phyloP scores from a whole-genome alignment of 2,888 invertebrate species.

The Gisinianus flammeolus region DNA sequence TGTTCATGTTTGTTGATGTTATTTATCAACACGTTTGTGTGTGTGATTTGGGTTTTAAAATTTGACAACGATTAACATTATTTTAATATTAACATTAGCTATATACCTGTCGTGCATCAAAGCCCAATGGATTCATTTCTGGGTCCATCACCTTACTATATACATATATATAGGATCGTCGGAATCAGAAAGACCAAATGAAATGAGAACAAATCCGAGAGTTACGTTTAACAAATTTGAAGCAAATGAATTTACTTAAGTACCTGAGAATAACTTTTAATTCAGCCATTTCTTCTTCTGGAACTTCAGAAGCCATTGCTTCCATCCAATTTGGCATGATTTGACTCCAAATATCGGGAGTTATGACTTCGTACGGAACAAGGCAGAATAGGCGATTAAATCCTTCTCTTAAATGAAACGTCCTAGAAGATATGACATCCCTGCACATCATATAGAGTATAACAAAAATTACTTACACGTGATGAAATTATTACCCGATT shows the following conservation, averaged over 20 bases:
- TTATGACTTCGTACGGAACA: conserved; percentile 97
- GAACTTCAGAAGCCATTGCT: conserved; percentile 90
- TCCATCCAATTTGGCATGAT: conserved; percentile 99
- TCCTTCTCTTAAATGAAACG: conserved; percentile 93
- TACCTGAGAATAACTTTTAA: conserved; percentile 79
- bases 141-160: conserved; percentile 90
- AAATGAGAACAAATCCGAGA: background rate
- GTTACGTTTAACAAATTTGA: background rate
- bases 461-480: too few relatives aligned
- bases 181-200: background rate
- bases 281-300: conserved; percentile 84
- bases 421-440: conserved; percentile 82
- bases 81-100: too few relatives aligned
- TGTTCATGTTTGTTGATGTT: too few relatives aligned
- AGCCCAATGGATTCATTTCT: conserved; percentile 92
- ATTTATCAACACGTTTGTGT: too few relatives aligned
- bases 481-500: too few relatives aligned
- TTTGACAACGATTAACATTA: too few relatives aligned
- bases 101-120: conserved; percentile 92
- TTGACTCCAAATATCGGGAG: conserved; percentile 94
- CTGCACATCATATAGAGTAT: conserved; percentile 64
- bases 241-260: too few relatives aligned
- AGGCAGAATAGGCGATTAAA: conserved; percentile 91
- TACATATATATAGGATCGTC: conserved; percentile 3
- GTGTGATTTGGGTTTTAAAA: too few relatives aligned